A percentile compares a stretch with the other conserved stretches of the same genome.
Evolutionary conservation across 2,797 vertebrate genomes (phyloP).

Genomic region (Enteromius trimaculatus): DNA sequence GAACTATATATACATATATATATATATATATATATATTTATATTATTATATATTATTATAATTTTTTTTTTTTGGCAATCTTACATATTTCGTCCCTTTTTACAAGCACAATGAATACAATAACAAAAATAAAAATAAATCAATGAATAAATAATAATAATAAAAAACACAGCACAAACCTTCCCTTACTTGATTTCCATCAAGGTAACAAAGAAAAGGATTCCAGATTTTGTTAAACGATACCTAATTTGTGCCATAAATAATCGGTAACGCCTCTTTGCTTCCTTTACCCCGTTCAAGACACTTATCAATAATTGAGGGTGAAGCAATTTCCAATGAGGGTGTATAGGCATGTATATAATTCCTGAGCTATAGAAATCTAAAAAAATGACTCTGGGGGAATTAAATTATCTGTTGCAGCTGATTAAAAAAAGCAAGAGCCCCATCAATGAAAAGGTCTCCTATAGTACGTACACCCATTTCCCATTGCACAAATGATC

Average conservation of each 20-base stretch:
- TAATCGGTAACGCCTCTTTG: neutral
- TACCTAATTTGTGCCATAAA: neutral
- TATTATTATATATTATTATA: no score
- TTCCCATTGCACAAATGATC: neutral
- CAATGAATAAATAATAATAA: no score
- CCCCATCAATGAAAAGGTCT: neutral
- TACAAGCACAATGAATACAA: no score
- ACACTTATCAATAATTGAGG: neutral
- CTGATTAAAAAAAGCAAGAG: neutral
- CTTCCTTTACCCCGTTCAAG: neutral
- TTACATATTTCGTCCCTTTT: no score
- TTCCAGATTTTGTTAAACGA: no score
- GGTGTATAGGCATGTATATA: neutral
- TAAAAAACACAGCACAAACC: no score
- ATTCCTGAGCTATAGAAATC: neutral
- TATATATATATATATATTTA: no score
- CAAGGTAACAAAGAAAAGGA: no score
- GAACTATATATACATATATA: neutral
- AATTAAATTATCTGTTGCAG: neutral
- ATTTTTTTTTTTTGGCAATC: no score
- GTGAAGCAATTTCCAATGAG: neutral
- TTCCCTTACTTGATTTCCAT: no score
- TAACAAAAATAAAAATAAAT: no score
- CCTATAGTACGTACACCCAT: neutral
- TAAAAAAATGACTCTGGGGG: neutral